Evolutionary conservation across 2,113 vertebrate species (phyloP).

Genomic region (Oreocharis arfaki): DNA sequence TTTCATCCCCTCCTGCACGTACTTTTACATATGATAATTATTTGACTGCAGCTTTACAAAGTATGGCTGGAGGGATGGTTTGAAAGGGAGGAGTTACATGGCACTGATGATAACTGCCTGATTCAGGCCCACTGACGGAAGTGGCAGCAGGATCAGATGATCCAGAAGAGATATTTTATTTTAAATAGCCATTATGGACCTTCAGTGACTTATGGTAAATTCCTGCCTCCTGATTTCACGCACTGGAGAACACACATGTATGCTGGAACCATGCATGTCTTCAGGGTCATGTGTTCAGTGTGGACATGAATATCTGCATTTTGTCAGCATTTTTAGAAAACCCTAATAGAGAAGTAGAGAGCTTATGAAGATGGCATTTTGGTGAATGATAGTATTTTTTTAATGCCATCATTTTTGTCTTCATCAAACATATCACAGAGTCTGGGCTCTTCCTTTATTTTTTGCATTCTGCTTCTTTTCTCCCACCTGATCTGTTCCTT

Average conservation of each 20-base stretch:
- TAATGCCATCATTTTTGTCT: background rate
- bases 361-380: background rate
- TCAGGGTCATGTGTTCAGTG: rapidly evolving
- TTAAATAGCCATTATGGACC: background rate
- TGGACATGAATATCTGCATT: background rate
- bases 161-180: background rate
- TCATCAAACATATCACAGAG: background rate
- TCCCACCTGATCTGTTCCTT: background rate
- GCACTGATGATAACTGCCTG: background rate
- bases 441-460: background rate
- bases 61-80: slow-evolving; percentile 22
- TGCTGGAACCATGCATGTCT: background rate
- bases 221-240: background rate
- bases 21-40: background rate
- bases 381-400: background rate
- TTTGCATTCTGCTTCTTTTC: background rate
- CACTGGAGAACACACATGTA: rapidly evolving
- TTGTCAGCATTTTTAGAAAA: background rate
- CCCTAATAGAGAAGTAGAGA: background rate
- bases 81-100: background rate
- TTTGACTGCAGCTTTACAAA: slow-evolving; percentile 27
- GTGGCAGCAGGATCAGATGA: background rate
- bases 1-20: background rate
- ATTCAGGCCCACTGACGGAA: background rate
- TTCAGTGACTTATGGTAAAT: background rate